Evolutionary conservation across 2,888 invertebrate genomes (phyloP).

Genomic region (Melieria picta): DNA sequence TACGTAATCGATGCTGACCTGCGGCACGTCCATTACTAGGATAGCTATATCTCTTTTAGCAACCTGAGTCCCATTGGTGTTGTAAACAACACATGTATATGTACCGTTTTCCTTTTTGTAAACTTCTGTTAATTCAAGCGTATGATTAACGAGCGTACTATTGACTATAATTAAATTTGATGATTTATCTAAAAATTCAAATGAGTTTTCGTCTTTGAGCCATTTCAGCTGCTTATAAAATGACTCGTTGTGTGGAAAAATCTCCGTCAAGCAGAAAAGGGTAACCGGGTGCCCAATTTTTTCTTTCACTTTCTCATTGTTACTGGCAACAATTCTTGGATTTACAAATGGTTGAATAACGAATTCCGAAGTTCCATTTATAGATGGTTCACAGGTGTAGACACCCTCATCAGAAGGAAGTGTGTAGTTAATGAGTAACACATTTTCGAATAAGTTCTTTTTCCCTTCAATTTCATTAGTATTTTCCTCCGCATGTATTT

Average conservation of each 20-base stretch:
- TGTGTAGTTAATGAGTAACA: conserved; percentile 68
- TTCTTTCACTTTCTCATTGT: conserved; percentile 66
- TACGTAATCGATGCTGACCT: conserved; percentile 76
- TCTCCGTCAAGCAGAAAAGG: conserved; percentile 70
- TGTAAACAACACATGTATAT: conserved; percentile 70
- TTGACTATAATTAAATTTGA: conserved; percentile 66
- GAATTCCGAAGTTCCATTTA: conserved; percentile 55
- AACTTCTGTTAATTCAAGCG: conserved; percentile 70
- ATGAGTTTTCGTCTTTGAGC: conserved; percentile 68
- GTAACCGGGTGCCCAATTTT: conserved; percentile 68
- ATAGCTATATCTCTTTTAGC: conserved; percentile 67
- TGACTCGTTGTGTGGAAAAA: conserved; percentile 69
- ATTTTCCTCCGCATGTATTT: conserved; percentile 40
- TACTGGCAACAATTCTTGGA: conserved; percentile 64
- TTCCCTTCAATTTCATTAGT: conserved; percentile 45
- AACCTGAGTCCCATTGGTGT: conserved; percentile 56
- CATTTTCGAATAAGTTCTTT: conserved; percentile 25
- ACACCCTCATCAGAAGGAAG: conserved; percentile 71
- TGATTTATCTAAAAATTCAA: conserved; percentile 58
- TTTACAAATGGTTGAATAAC: conserved; percentile 60
- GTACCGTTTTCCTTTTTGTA: conserved; percentile 80
- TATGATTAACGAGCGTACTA: conserved; percentile 71
- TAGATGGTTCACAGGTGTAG: conserved; percentile 70
- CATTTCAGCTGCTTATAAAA: conserved; percentile 65
- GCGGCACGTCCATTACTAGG: conserved; percentile 76